A percentile compares a stretch with the other conserved stretches of the same genome.
phyloP scores from a whole-genome alignment of 2,113 vertebrate species.

The Tupaia tana region DNA sequence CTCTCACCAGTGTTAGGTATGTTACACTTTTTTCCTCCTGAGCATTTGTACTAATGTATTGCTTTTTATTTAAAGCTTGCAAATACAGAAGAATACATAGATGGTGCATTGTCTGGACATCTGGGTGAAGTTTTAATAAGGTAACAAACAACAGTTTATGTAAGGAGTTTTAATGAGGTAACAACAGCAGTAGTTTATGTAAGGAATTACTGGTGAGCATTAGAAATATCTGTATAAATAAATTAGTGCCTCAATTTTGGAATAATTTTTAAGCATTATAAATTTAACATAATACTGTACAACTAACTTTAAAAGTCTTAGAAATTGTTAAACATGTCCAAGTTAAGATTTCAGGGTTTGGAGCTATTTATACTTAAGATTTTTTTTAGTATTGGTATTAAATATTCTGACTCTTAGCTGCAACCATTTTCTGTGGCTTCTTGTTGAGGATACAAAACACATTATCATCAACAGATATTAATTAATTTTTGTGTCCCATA shows the following conservation, averaged over 20 bases:
- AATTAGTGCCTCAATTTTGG: background rate
- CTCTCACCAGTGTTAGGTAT: background rate
- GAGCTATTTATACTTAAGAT: background rate
- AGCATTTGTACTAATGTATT: conserved; percentile 38
- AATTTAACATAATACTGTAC: conserved; percentile 30
- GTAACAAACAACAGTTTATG: conserved; percentile 83
- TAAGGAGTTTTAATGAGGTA: too few species aligned
- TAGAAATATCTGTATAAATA: conserved; percentile 31
- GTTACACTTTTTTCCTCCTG: background rate
- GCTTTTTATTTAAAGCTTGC: conserved; percentile 90
- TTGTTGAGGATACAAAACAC: too few species aligned
- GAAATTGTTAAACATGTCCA: conserved; percentile 36
- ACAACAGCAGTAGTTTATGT: background rate
- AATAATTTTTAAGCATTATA: background rate
- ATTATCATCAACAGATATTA: too few species aligned
- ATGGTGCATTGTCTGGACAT: conserved; percentile 97
- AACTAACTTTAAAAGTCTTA: conserved; percentile 11
- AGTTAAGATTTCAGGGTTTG: conserved; percentile 17
- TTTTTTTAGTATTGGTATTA: conserved; percentile 3
- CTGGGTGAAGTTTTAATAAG: conserved; percentile 98
- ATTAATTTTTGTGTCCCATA: too few species aligned
- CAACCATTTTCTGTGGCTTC: conserved; percentile 10
- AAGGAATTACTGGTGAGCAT: background rate
- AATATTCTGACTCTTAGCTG: background rate
- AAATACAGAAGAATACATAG: conserved; percentile 99